Percentiles rank a stretch among this genome's conserved stretches.
Evolutionary conservation across 2,888 invertebrate genomes (phyloP).

Genomic region (Nematopogon swammerdamellus): DNA sequence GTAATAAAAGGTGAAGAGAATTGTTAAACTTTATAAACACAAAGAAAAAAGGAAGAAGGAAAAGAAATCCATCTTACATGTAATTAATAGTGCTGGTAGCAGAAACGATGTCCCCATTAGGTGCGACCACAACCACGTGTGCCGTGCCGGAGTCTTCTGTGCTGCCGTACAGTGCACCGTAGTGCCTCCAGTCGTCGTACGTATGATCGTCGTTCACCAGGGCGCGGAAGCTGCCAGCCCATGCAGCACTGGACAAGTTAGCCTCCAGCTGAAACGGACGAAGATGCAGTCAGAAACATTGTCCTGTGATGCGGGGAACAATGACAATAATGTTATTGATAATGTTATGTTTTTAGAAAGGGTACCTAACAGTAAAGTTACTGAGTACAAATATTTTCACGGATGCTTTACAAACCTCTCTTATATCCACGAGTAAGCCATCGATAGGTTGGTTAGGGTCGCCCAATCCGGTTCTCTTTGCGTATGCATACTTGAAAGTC

Average conservation of each 20-base stretch:
- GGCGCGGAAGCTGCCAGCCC: conserved; percentile 42
- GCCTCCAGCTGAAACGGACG: conserved; percentile 52
- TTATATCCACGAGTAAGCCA: too few species aligned
- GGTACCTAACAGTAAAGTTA: too few species aligned
- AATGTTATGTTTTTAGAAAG: too few species aligned
- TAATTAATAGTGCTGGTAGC: conserved; percentile 88
- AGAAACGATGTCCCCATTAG: conserved; percentile 87
- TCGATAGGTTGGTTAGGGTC: conserved; percentile 44
- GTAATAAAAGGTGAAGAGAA: too few species aligned
- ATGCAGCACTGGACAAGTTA: conserved; percentile 62
- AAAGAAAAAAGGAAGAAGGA: too few species aligned
- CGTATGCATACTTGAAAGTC: conserved; percentile 90
- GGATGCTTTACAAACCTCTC: too few species aligned
- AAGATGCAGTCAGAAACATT: too few species aligned
- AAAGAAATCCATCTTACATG: too few species aligned
- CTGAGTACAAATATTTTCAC: too few species aligned
- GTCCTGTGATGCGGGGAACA: too few species aligned
- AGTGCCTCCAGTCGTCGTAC: conserved; percentile 63
- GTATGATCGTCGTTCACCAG: conserved; percentile 57
- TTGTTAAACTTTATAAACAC: too few species aligned
- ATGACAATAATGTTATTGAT: too few species aligned
- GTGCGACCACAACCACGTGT: conserved; percentile 77
- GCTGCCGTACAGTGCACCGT: conserved; percentile 64
- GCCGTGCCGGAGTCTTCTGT: conserved; percentile 84
- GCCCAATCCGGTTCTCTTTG: conserved; percentile 77